Conservation (phyloP, 2,113 vertebrate species). For the Ictalurus furcatus region DNA sequence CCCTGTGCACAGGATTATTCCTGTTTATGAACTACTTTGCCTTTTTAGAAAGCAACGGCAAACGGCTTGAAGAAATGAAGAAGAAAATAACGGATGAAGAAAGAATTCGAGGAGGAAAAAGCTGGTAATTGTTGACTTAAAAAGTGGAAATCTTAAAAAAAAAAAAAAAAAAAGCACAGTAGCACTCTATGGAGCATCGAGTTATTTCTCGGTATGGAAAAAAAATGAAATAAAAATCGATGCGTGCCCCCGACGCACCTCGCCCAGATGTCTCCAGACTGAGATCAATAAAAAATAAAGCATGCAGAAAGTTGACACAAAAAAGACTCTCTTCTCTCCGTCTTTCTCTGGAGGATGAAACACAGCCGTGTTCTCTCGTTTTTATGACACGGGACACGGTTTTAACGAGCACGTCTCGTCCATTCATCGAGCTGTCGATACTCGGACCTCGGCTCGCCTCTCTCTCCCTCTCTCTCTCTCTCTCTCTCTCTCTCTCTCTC, state of each 20-base stretch:
- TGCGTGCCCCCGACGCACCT: conserved; percentile 9
- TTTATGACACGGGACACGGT: conserved; percentile 7
- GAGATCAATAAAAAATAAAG: conserved; percentile 50
- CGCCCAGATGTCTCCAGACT: conserved; percentile 30
- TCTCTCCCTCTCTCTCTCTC: neutral
- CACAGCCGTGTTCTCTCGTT: conserved; percentile 5
- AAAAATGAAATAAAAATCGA: neutral
- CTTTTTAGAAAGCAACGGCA: neutral
- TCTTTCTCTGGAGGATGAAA: conserved; percentile 38
- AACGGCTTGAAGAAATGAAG: neutral
- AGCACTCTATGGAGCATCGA: neutral
- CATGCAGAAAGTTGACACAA: conserved; percentile 35
- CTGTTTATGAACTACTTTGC: neutral
- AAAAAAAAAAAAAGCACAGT: neutral
- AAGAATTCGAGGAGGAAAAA: neutral
- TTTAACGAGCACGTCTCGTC: conserved; percentile 43
- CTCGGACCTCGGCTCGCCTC: conserved; percentile 4
- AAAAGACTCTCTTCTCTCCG: neutral
- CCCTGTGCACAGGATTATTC: neutral
- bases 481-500: neutral
- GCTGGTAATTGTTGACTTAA: neutral
- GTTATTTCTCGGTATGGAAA: neutral
- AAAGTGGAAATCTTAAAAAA: neutral
- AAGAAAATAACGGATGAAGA: neutral
- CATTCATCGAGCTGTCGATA: conserved; percentile 37